phyloP scores from a whole-genome alignment of 2,888 invertebrate genomes.

The Aphodius sticticus region DNA sequence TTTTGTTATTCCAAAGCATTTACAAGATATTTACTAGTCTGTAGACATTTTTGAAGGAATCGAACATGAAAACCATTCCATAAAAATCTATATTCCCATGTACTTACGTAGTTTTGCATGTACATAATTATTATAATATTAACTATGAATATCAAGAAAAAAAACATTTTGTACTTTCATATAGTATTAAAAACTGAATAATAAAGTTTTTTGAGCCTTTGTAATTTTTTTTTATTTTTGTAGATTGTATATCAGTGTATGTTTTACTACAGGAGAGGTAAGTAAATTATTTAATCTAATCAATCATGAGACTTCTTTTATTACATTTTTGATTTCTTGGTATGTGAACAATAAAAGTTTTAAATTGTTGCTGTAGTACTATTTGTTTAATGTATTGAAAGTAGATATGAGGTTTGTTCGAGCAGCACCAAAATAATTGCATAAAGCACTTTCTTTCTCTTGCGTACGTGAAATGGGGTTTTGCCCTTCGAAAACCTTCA shows the following conservation, averaged over 20 bases:
- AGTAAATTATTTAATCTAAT: background rate
- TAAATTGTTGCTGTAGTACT: too few relatives aligned
- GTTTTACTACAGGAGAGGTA: background rate
- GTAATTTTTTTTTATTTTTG: background rate
- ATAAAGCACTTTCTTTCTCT: too few relatives aligned
- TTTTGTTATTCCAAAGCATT: background rate
- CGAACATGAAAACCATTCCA: conserved; percentile 11
- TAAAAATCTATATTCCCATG: conserved; percentile 17
- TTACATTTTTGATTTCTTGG: too few relatives aligned
- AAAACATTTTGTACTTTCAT: conserved; percentile 25
- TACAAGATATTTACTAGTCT: conserved; percentile 9
- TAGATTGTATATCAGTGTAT: background rate
- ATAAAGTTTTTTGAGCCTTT: background rate
- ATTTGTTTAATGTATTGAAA: too few relatives aligned
- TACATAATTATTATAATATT: conserved; percentile 9
- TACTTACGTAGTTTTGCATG: conserved; percentile 22
- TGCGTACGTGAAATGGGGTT: too few relatives aligned
- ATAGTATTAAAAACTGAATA: conserved; percentile 21
- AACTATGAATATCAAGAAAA: conserved; percentile 5
- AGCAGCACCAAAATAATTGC: too few relatives aligned
- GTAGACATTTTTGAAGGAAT: background rate
- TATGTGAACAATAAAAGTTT: too few relatives aligned
- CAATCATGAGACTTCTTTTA: too few relatives aligned
- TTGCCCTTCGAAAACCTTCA: too few relatives aligned
- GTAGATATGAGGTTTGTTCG: too few relatives aligned